A percentile compares a stretch with the other conserved stretches of the same genome.
These are phyloP conservation scores for Phylloscopus trochilus DNA, from an alignment of 2,113 vertebrate genomes.

Conservation along the genomic window DNA sequence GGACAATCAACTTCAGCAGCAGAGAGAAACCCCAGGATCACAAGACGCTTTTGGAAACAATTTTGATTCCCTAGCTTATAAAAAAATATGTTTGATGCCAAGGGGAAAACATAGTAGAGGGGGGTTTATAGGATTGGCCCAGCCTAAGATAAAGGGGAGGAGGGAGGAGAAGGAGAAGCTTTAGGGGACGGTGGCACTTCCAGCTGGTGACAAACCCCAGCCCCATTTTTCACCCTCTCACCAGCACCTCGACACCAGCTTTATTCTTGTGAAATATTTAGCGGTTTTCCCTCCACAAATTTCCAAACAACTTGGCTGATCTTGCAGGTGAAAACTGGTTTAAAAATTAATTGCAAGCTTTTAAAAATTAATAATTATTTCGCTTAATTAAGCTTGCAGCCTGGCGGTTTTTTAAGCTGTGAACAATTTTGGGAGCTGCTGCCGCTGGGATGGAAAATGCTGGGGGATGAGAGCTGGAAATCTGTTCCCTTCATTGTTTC, in stretches of 20 bases:
- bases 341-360: conserved; percentile 57
- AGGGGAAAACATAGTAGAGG: not conserved
- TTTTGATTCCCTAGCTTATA: not conserved
- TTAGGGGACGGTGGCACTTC: not conserved
- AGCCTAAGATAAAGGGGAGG: not conserved
- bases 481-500: not conserved
- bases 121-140: not conserved
- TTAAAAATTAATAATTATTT: conserved; percentile 65
- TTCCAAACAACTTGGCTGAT: not conserved
- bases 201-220: not conserved
- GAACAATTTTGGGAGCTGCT: not conserved
- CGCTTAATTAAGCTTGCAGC: conserved; percentile 40
- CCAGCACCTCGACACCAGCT: fast-evolving
- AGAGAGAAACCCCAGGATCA: not conserved
- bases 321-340: not conserved
- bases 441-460: not conserved
- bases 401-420: not conserved
- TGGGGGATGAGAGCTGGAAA: not conserved
- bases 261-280: conserved; percentile 42
- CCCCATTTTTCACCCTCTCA: not conserved
- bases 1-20: not conserved
- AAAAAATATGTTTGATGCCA: not conserved
- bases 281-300: not conserved
- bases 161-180: not conserved
- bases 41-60: not conserved